Conservation (phyloP, 2,797 vertebrate species). For the Neosilurus mollespiculum region DNA sequence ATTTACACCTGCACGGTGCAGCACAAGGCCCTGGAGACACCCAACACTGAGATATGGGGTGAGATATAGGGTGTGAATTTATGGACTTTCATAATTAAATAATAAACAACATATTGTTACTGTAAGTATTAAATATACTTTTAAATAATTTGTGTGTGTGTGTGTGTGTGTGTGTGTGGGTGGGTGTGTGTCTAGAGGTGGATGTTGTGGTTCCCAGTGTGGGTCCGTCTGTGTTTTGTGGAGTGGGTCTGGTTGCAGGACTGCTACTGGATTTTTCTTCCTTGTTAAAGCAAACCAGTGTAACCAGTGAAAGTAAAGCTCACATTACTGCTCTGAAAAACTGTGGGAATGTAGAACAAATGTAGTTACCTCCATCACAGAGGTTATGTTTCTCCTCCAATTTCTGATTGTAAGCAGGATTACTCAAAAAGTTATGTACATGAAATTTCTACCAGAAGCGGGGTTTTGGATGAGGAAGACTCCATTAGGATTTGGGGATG, state of each 20-base stretch:
- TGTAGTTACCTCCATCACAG: too few relatives aligned
- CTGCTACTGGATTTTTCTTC: conserved; percentile 45
- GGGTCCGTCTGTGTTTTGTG: background rate
- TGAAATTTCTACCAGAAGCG: too few relatives aligned
- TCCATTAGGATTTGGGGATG: too few relatives aligned
- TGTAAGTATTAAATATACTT: too few relatives aligned
- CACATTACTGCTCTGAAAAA: too few relatives aligned
- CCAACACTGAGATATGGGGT: conserved; percentile 70
- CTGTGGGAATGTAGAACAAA: too few relatives aligned
- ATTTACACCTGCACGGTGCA: conserved; percentile 73
- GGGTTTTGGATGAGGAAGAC: too few relatives aligned
- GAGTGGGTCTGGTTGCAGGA: background rate
- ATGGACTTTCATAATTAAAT: too few relatives aligned
- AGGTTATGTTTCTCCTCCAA: too few relatives aligned
- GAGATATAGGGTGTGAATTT: conserved; percentile 35
- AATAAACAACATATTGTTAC: too few relatives aligned
- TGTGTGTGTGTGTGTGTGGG: background rate
- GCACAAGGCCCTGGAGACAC: conserved; percentile 60
- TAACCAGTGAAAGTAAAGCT: conserved; percentile 11
- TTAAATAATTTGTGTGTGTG: background rate
- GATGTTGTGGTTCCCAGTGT: conserved; percentile 4
- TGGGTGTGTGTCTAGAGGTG: conserved; percentile 27
- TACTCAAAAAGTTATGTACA: too few relatives aligned
- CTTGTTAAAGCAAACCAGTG: conserved; percentile 45
- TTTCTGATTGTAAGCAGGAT: too few relatives aligned